Evolutionary conservation across 2,888 invertebrate genomes (phyloP).

Genomic region (Meiosimyza decipiens): DNA sequence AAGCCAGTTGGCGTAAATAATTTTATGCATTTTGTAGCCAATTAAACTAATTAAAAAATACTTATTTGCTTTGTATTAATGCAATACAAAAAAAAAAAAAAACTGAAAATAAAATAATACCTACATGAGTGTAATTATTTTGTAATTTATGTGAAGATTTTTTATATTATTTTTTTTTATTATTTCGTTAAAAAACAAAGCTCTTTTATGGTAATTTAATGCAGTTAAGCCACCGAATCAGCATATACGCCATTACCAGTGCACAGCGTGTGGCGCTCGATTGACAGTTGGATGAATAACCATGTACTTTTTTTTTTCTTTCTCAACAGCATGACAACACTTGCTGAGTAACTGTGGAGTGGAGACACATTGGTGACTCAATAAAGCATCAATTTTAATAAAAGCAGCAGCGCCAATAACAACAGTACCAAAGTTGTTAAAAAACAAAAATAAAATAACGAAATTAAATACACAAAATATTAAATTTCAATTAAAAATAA

Average conservation of each 20-base stretch:
- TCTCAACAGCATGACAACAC: too few relatives aligned
- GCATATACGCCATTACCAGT: too few relatives aligned
- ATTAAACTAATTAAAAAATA: slow-evolving; percentile 29
- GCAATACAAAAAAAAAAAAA: slow-evolving; percentile 1
- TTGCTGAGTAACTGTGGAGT: background rate
- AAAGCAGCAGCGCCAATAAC: slow-evolving; percentile 1
- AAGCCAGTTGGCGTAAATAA: slow-evolving; percentile 16
- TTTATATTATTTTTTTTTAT: slow-evolving; percentile 34
- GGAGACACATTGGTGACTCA: background rate
- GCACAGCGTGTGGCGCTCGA: background rate
- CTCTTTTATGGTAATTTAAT: slow-evolving; percentile 31
- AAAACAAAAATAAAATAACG: slow-evolving; percentile 5
- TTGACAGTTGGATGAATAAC: background rate
- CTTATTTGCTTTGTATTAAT: slow-evolving; percentile 14
- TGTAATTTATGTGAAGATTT: slow-evolving; percentile 40
- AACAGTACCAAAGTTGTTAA: background rate
- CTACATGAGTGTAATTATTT: slow-evolving; percentile 23
- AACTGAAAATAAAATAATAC: slow-evolving; percentile 16
- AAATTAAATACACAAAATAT: slow-evolving; percentile 1
- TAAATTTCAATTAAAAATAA: slow-evolving; percentile 34
- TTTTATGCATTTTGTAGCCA: slow-evolving; percentile 19
- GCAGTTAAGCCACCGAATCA: slow-evolving; percentile 16
- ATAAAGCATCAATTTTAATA: slow-evolving; percentile 29
- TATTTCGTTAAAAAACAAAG: slow-evolving; percentile 36
- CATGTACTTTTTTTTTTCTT: too few relatives aligned